phyloP scores from a whole-genome alignment of 2,797 vertebrate genomes.

The Microchirus variegatus region DNA sequence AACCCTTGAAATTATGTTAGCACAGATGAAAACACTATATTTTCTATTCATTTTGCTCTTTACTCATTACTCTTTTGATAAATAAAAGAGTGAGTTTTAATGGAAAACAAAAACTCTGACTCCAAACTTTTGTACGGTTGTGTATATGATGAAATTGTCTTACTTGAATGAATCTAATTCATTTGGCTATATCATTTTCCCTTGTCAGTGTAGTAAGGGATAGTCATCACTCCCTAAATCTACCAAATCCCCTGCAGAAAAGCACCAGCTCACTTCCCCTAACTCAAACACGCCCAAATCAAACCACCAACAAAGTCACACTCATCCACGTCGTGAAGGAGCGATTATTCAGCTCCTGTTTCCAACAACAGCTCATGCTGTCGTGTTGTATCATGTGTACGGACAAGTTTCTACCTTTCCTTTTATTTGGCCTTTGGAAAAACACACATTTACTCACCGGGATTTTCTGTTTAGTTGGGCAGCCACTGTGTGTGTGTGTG shows the following conservation, averaged over 20 bases:
- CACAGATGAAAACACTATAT: too few relatives aligned
- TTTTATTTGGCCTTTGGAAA: constrained; percentile 32
- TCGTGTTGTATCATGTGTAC: constrained; percentile 45
- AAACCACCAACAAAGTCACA: constrained; percentile 34
- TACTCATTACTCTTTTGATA: too few relatives aligned
- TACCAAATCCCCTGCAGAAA: background rate
- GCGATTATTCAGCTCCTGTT: constrained; percentile 32
- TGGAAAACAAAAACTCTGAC: too few relatives aligned
- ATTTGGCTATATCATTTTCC: too few relatives aligned
- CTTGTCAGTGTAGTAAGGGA: background rate
- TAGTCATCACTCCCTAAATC: constrained; percentile 1
- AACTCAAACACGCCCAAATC: constrained; percentile 40
- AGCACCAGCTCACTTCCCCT: background rate
- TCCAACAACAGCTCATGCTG: constrained; percentile 29
- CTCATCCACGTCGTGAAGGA: constrained; percentile 44
- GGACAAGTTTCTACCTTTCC: constrained; percentile 41
- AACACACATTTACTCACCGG: constrained; percentile 43
- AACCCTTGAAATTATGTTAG: too few relatives aligned
- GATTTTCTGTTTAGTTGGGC: constrained; percentile 16
- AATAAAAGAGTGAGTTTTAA: too few relatives aligned
- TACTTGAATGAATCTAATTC: too few relatives aligned
- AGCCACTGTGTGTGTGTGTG: background rate
- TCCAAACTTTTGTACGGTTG: too few relatives aligned
- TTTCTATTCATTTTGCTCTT: too few relatives aligned
- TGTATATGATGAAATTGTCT: too few relatives aligned